These are phyloP conservation scores for Scaptodrosophila lebanonensis DNA, from an alignment of 1,140 invertebrate genomes.

Conservation along the genomic window DNA sequence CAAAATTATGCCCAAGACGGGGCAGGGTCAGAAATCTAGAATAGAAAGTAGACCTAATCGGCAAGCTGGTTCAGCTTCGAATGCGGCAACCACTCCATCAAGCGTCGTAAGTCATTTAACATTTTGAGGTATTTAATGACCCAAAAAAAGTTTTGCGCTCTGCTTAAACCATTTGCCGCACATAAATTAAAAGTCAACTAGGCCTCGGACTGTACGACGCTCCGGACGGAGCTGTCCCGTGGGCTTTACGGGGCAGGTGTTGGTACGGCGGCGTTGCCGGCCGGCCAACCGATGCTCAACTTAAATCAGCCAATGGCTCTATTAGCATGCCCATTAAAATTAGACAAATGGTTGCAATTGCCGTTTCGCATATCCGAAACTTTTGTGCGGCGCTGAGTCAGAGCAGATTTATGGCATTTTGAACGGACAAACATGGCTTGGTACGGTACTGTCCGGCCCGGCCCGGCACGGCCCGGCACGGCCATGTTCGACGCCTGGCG, in stretches of 20 bases:
- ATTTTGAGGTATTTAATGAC: slow-evolving; percentile 75
- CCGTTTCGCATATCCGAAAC: slow-evolving; percentile 68
- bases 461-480: slow-evolving; percentile 5
- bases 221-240: not conserved
- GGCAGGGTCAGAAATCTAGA: too few species aligned
- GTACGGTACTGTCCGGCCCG: slow-evolving; percentile 3
- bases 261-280: slow-evolving; percentile 2
- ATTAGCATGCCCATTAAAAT: slow-evolving; percentile 75
- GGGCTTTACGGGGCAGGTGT: slow-evolving; percentile 49
- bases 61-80: slow-evolving; percentile 42
- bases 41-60: too few species aligned
- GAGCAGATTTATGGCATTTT: slow-evolving; percentile 60
- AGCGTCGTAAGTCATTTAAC: slow-evolving; percentile 65
- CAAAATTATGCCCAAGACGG: too few species aligned
- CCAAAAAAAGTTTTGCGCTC: slow-evolving; percentile 58
- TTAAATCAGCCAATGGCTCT: slow-evolving; percentile 54
- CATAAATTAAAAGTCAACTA: slow-evolving; percentile 67
- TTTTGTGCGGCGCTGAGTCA: slow-evolving; percentile 34
- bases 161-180: slow-evolving; percentile 53
- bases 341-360: slow-evolving; percentile 69
- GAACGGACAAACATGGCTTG: slow-evolving; percentile 3
- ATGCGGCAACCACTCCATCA: slow-evolving; percentile 5
- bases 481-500: not conserved
- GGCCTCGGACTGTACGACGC: slow-evolving; percentile 2
- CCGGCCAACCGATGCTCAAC: slow-evolving; percentile 37